Base-by-base conservation (phyloP, 2,797 vertebrate genomes). In the Limnodromus scolopaceus region DNA sequence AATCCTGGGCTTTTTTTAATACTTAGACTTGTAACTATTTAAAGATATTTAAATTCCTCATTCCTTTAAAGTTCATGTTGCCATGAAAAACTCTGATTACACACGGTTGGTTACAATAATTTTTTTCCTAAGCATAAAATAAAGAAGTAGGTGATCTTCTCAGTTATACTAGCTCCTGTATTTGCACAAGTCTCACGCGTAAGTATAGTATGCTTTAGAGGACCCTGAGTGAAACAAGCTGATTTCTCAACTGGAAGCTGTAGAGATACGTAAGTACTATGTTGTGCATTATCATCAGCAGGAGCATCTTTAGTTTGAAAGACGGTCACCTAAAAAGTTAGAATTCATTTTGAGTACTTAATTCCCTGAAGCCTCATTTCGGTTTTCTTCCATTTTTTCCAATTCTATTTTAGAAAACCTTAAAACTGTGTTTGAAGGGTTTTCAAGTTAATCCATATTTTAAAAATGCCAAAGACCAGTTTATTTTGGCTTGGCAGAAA, bases 161-260 rank as follows among this genome's bases (percentile, higher is more conserved):
- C 34, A 39, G 22, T 61, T 27, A 39, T 1, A 7, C 39, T 30
- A 27, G 38, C n/a, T 76, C 14, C 48, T 38, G 6, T 5, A 15
- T 0, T 0, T 18, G 4, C 66, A 43, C 34, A 78, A 34, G 3
- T 65, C 38, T 57, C 16, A 10, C 30, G 16, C 12, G 20, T 30
- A 60, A 60, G 11, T n/a, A 14, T 6, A 32, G 4, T 14, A 7
- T 19, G 27, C 45, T 64, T 23, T 20, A 60, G 36, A 4, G 20
- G 5, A n/a, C 28, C 23, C 22, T 17, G 9, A 25, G 32, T 9
- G 23, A 87, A 84, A 43, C 13, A 69, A 48, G 9, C 5, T 39
- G 43, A 32, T 32, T 66, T 70, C 30, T 66, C 66, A 75, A 3
- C 11, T 41, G n/a, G 43, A 77, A 28, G 13, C 2, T 57, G 16